Evolutionary conservation across 2,113 vertebrate species (phyloP).

Genomic region (Semnornis frantzii): DNA sequence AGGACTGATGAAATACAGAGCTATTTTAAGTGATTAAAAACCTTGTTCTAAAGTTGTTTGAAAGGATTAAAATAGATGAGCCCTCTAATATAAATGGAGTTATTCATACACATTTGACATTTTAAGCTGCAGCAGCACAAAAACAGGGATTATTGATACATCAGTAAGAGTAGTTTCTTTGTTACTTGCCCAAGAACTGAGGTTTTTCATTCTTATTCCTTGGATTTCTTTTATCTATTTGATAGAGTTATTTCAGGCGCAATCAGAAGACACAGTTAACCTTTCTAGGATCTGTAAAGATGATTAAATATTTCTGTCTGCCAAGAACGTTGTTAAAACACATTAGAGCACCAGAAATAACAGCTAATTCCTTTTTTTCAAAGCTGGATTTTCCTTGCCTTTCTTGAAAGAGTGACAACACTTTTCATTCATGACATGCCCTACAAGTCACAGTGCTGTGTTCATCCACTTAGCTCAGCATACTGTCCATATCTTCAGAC

Average conservation of each 20-base stretch:
- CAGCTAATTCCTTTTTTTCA: neutral
- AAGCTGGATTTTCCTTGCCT: neutral
- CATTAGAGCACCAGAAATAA: neutral
- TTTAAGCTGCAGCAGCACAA: conserved; percentile 34
- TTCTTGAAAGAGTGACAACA: neutral
- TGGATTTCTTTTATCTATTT: neutral
- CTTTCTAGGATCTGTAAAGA: neutral
- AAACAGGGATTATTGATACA: neutral
- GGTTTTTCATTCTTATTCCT: neutral
- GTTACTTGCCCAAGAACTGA: conserved; percentile 5
- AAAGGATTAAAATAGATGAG: conserved; percentile 19
- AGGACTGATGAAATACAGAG: neutral
- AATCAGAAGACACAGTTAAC: neutral
- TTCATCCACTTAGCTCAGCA: neutral
- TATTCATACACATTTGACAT: conserved; percentile 35
- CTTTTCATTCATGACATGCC: neutral
- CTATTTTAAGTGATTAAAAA: conserved; percentile 27
- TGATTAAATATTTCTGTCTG: neutral
- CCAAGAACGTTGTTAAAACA: neutral
- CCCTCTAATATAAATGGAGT: neutral
- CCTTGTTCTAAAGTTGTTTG: conserved; percentile 23
- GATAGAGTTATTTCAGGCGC: neutral
- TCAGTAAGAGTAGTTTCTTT: conserved; percentile 9
- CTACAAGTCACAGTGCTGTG: neutral
- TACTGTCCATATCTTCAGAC: neutral